These are phyloP conservation scores for Guaruba guarouba DNA, from an alignment of 2,113 vertebrate genomes.

Conservation along the genomic window DNA sequence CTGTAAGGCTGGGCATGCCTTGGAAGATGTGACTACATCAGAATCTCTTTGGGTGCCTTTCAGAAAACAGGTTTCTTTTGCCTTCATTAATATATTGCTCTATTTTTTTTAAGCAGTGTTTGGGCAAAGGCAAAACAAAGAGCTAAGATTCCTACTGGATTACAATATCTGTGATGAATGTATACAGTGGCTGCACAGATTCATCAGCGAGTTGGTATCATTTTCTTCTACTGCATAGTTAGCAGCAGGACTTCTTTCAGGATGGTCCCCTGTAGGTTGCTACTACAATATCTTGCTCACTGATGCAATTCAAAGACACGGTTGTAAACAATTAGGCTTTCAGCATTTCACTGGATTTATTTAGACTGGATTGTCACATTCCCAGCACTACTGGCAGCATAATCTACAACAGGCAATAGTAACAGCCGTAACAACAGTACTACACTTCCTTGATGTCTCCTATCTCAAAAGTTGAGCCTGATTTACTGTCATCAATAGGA, in stretches of 20 bases:
- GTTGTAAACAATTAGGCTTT: neutral
- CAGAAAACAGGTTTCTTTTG: neutral
- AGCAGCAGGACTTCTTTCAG: neutral
- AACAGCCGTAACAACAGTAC: neutral
- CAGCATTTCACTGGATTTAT: neutral
- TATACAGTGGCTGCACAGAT: neutral
- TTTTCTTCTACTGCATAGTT: neutral
- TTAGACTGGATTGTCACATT: neutral
- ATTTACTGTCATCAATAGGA: neutral
- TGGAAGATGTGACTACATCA: neutral
- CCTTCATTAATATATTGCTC: neutral
- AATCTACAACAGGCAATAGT: neutral
- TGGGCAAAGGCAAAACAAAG: neutral
- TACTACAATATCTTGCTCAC: neutral
- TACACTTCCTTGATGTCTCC: neutral
- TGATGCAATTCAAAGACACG: neutral
- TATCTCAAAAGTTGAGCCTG: neutral
- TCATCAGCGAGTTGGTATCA: neutral
- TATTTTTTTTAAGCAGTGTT: neutral
- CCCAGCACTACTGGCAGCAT: neutral
- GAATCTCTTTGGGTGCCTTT: neutral
- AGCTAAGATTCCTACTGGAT: neutral
- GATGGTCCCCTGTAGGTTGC: neutral
- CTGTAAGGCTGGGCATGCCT: neutral
- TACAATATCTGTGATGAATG: neutral